These are phyloP conservation scores for Sciaenops ocellatus DNA, from an alignment of 2,797 vertebrate species.

Conservation along the genomic window DNA sequence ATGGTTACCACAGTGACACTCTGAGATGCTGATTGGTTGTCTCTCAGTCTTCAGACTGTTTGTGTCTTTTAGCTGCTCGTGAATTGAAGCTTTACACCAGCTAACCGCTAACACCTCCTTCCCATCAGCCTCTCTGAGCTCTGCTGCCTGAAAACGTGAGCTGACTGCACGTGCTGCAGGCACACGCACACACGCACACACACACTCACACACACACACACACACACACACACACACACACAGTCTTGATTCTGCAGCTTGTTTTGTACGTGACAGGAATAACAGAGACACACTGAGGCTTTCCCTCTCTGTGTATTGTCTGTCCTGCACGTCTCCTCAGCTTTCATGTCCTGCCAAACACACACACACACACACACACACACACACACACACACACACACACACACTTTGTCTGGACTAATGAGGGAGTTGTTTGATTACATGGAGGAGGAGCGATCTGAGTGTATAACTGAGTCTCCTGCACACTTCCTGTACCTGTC, in stretches of 20 bases:
- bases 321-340: slow-evolving; percentile 48
- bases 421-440: slow-evolving; percentile 23
- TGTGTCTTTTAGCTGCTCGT: slow-evolving; percentile 19
- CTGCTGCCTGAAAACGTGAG: slow-evolving; percentile 56
- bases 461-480: background rate
- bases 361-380: slow-evolving; percentile 24
- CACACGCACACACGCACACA: slow-evolving; percentile 25
- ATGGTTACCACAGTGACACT: too few species aligned
- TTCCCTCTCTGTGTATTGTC: slow-evolving; percentile 50
- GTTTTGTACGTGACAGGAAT: slow-evolving; percentile 66
- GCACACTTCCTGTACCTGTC: too few species aligned
- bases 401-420: slow-evolving; percentile 15
- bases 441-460: background rate
- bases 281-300: slow-evolving; percentile 48
- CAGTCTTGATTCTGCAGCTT: slow-evolving; percentile 44
- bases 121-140: slow-evolving; percentile 47
- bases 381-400: slow-evolving; percentile 10
- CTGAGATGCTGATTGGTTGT: too few species aligned
- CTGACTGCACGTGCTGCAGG: slow-evolving; percentile 38
- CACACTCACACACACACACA: slow-evolving; percentile 21
- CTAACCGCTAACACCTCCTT: slow-evolving; percentile 1
- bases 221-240: slow-evolving; percentile 33
- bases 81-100: slow-evolving; percentile 35
- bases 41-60: background rate
- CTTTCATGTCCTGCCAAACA: slow-evolving; percentile 59